Conservation (phyloP, 2,797 vertebrate species). For the Tympanoctomys barrerae region DNA sequence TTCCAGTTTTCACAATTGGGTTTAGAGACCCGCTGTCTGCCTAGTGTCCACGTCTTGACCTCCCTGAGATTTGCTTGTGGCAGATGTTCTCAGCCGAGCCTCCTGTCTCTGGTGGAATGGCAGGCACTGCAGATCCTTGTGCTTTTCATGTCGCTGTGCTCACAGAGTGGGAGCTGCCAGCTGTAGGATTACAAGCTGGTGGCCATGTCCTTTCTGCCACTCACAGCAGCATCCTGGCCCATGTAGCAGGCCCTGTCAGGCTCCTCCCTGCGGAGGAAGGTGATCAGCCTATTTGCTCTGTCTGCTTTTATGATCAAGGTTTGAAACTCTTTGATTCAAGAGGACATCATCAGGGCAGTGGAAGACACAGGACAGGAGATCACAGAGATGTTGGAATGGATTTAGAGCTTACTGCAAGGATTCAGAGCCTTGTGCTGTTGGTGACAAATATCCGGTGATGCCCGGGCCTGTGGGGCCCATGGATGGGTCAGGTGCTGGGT, state of each 20-base stretch:
- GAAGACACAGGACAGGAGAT: neutral
- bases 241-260: neutral
- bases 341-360: no score
- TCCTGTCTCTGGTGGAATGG: neutral
- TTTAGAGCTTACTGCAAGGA: neutral
- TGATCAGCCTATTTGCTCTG: neutral
- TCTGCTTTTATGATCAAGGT: neutral
- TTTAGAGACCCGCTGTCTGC: neutral
- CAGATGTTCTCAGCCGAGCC: neutral
- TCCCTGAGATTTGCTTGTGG: neutral
- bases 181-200: rapidly evolving
- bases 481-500: neutral
- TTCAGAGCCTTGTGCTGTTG: no score
- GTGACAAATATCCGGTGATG: neutral
- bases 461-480: neutral
- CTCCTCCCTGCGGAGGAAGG: neutral
- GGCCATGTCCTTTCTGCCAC: neutral
- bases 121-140: neutral
- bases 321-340: neutral
- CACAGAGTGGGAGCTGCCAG: neutral
- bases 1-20: neutral
- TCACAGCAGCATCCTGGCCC: no score
- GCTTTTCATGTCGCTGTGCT: neutral
- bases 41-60: neutral
- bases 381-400: neutral